Evolutionary conservation across 2,888 invertebrate species (phyloP), one percentile per base, ranked within the genome.

Genomic region (Nymphalis c-album): DNA sequence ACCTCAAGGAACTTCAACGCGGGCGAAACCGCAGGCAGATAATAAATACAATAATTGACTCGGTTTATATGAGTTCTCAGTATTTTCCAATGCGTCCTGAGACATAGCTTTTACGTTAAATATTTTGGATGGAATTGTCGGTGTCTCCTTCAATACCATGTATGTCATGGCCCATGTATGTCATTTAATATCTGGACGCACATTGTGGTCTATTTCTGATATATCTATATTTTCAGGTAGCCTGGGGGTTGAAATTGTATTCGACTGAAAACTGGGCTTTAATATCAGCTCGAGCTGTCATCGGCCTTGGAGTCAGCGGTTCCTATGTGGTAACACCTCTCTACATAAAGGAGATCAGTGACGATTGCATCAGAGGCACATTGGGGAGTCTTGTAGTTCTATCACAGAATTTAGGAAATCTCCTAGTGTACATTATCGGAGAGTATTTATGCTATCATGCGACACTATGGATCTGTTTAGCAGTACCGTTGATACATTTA

Each of bases 271-370:
- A 88, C 0, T 91, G 92, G 92, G 91, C 90, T 0, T 75, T 92
- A 0, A 91, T 92, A 63, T 83, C 86, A 0, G 92, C 92, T 0
- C 79, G 92, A 13, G 90, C 86, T 0, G 84, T 91, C 8, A 80
- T 91, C 8, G 92, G 92, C 0, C 74, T 91, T 0, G 91, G 91
- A 0, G 88, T 90, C 0, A 86, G 87, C 45, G 91, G 92, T 0
- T 85, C 87, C 20, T 92, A 91, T 71, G 91, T 92, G 0, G 92
- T 92, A 63, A 90, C 91, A 0, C 92, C 92, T 0, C 74, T 92
- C 0, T 92, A 92, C 77, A 89, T 92, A 68, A 92, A 92, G 67
- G 92, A 92, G 69, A 91, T 90, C 64, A 90, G 91, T 73, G 91
- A 92, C 59, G 91, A 91, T 67, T 83, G 86, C 7, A 87, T 92